A percentile compares a stretch with the other conserved stretches of the same genome.
phyloP scores from a whole-genome alignment of 2,113 vertebrate genomes.

The Noctilio leporinus region DNA sequence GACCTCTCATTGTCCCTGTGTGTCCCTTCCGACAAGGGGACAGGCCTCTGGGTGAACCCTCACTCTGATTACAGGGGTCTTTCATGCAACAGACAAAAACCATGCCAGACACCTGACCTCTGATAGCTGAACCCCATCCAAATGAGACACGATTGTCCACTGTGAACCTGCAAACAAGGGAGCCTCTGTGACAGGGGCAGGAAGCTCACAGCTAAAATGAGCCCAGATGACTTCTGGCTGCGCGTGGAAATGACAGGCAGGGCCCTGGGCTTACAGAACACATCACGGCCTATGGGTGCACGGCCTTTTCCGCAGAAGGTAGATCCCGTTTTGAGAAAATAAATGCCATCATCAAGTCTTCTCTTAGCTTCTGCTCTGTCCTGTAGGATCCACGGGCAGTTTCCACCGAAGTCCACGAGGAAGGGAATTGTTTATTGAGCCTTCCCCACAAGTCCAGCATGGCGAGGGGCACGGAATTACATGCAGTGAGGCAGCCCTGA shows the following conservation, averaged over 20 bases:
- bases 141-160: conserved; percentile 44
- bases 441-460: fast-evolving
- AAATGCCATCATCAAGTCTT: neutral
- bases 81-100: conserved; percentile 58
- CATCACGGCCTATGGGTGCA: neutral
- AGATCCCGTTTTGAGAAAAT: neutral
- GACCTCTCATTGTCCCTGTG: conserved; percentile 11
- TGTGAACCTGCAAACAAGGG: neutral
- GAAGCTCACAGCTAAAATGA: neutral
- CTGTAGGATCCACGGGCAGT: neutral
- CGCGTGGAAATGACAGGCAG: neutral
- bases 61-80: conserved; percentile 60
- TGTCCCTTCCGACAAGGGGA: neutral
- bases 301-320: neutral
- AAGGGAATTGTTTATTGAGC: no score
- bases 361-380: neutral
- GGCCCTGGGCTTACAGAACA: neutral
- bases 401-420: fast-evolving
- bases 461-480: fast-evolving
- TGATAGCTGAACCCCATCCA: conserved; percentile 3
- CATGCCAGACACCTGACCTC: conserved; percentile 14
- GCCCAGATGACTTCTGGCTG: neutral
- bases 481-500: fast-evolving
- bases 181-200: neutral
- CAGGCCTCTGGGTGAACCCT: conserved; percentile 4